A percentile compares a stretch with the other conserved stretches of the same genome.
Evolutionary conservation across 2,797 vertebrate species (phyloP).

Genomic region (Tadarida brasiliensis): DNA sequence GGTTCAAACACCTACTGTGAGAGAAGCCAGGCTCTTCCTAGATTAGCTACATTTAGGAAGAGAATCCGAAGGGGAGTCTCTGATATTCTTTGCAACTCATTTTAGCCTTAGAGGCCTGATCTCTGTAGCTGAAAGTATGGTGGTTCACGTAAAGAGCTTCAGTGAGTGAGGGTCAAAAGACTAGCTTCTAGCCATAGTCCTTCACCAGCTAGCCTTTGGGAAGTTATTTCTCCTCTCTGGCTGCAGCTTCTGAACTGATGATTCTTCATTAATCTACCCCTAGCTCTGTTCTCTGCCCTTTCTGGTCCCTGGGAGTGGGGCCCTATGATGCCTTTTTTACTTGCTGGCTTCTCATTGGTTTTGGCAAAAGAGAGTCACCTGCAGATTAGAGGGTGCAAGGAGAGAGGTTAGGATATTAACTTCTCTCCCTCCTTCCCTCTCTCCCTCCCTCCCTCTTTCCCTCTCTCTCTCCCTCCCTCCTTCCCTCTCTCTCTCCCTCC

Average conservation of each 20-base stretch:
- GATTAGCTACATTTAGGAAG: not conserved
- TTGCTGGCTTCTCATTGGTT: not conserved
- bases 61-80: not conserved
- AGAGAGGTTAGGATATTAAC: not conserved
- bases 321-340: not conserved
- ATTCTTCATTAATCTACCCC: not conserved
- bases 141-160: not conserved
- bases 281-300: not conserved
- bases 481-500: too few relatives aligned
- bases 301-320: not conserved
- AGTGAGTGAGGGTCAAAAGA: not conserved
- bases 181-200: not conserved
- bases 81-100: not conserved
- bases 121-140: not conserved
- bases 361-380: not conserved
- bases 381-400: not conserved
- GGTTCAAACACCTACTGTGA: not conserved
- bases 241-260: not conserved
- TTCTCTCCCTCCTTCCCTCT: not conserved
- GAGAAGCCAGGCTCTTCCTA: not conserved
- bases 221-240: not conserved
- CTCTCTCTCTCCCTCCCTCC: not conserved
- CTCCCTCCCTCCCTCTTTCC: not conserved
- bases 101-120: not conserved
- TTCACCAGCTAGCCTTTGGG: not conserved